Conservation (phyloP, 2,113 vertebrate genomes). For the Arizona elegans region DNA sequence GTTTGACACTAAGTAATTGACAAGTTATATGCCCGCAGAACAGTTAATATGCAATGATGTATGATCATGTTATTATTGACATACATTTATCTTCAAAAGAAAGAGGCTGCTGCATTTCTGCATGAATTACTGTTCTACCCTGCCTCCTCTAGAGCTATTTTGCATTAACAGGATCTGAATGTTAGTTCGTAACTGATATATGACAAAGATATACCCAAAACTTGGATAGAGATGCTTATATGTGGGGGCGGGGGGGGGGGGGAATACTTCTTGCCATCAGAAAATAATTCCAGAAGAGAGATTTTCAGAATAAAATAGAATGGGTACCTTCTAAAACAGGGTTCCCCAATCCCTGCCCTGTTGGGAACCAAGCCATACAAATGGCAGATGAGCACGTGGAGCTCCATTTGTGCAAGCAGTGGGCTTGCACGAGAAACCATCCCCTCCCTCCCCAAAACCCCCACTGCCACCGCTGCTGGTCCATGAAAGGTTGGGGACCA, state of each 20-base stretch:
- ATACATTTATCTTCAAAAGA: neutral
- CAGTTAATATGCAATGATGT: neutral
- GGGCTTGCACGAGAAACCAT: neutral
- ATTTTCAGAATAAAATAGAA: neutral
- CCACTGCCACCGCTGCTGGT: neutral
- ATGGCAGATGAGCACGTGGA: neutral
- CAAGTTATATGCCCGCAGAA: neutral
- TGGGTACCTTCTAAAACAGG: neutral
- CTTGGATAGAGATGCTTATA: neutral
- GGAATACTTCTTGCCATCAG: neutral
- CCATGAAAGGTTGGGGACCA: neutral
- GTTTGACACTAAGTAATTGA: neutral
- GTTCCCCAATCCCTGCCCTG: neutral
- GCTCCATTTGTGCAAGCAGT: neutral
- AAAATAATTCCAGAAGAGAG: neutral
- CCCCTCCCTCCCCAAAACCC: neutral
- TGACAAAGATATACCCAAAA: neutral
- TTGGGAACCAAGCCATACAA: neutral
- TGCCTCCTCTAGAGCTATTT: neutral
- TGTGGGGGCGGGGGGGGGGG: fast-evolving
- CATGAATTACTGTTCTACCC: too few species aligned
- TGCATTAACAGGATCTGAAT: neutral
- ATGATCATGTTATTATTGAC: neutral
- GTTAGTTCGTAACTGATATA: neutral
- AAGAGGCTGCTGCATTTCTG: neutral